Conservation (phyloP, 2,113 vertebrate species). For the Tympanuchus pallidicinctus region DNA sequence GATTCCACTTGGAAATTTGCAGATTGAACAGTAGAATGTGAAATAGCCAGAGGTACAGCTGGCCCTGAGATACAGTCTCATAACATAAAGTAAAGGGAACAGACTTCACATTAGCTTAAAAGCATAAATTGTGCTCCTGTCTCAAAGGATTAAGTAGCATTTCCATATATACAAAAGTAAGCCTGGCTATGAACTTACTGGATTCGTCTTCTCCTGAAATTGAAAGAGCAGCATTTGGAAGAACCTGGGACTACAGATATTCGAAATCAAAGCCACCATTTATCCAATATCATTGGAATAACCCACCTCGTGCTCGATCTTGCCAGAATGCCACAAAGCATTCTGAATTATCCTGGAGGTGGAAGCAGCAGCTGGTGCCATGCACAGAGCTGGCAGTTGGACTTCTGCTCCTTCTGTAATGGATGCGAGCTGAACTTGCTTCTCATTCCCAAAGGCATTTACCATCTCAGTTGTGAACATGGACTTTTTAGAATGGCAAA, state of each 20-base stretch:
- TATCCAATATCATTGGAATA: background rate
- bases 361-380: background rate
- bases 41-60: background rate
- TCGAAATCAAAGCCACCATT: background rate
- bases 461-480: background rate
- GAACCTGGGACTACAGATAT: background rate
- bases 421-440: background rate
- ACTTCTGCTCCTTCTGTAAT: background rate
- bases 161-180: background rate
- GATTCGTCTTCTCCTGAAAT: background rate
- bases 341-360: background rate
- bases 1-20: background rate
- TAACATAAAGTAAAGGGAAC: background rate
- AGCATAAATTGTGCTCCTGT: background rate
- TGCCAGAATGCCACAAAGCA: background rate
- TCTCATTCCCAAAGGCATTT: background rate
- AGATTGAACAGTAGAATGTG: background rate
- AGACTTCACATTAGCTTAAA: background rate
- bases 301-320: background rate
- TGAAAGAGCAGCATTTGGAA: background rate
- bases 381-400: background rate
- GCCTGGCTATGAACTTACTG: background rate
- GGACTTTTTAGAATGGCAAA: background rate
- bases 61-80: accelerated
- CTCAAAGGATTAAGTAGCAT: background rate